Conservation (phyloP, 2,113 vertebrate species). For the Actenoides lindsayi region DNA sequence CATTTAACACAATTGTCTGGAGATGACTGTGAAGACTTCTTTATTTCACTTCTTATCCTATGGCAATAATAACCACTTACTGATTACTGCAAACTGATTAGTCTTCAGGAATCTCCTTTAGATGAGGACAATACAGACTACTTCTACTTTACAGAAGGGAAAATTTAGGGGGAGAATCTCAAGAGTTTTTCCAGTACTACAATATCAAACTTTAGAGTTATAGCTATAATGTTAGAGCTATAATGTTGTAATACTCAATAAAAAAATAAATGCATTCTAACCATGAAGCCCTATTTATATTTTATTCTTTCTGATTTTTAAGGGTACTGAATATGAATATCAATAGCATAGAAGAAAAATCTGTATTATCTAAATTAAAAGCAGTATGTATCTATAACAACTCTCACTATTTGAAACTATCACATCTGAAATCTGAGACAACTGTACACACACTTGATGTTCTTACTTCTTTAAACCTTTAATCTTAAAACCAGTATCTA, state of each 20-base stretch:
- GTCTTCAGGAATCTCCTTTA: not conserved
- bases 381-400: not conserved
- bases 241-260: not conserved
- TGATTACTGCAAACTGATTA: not conserved
- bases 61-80: not conserved
- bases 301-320: not conserved
- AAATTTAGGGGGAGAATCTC: not conserved
- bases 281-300: not conserved
- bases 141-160: not conserved
- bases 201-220: not conserved
- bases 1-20: not conserved
- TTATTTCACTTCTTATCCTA: not conserved
- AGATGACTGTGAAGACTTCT: not conserved
- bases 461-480: not conserved
- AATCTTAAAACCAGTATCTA: not conserved
- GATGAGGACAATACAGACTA: not conserved
- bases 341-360: not conserved
- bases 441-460: not conserved
- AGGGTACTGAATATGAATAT: not conserved
- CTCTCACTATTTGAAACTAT: not conserved
- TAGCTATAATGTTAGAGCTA: not conserved
- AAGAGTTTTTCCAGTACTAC: not conserved
- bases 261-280: not conserved
- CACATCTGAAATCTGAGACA: slow-evolving; percentile 2
- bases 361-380: not conserved